phyloP scores from a whole-genome alignment of 2,888 invertebrate species.

The Sycophila texana region DNA sequence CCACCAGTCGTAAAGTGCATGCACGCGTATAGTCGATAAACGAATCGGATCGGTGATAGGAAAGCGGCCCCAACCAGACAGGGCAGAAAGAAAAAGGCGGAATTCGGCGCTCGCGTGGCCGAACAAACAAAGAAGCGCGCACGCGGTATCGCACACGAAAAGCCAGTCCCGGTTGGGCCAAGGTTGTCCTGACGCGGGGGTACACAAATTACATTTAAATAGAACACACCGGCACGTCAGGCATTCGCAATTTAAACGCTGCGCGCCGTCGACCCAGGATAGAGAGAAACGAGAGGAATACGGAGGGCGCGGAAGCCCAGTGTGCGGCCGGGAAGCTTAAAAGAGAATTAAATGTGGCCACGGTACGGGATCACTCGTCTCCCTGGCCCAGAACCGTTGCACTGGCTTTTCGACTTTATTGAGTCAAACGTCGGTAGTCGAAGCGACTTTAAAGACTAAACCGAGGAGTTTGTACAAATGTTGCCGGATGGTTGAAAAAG shows the following conservation, averaged over 20 bases:
- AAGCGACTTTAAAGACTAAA: too few species aligned
- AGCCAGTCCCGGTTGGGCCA: constrained; percentile 20
- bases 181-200: constrained; percentile 54
- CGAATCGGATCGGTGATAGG: background rate
- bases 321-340: constrained; percentile 28
- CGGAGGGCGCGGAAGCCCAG: constrained; percentile 31
- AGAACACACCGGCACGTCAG: constrained; percentile 72
- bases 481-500: too few species aligned
- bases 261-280: background rate
- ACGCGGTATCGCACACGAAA: background rate
- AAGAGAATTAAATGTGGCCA: constrained; percentile 45
- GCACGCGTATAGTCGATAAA: background rate
- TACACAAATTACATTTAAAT: constrained; percentile 75
- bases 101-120: constrained; percentile 19
- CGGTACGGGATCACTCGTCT: background rate
- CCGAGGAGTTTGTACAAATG: too few species aligned
- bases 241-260: constrained; percentile 74
- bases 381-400: too few species aligned
- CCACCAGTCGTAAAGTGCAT: too few species aligned
- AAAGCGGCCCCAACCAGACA: background rate
- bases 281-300: constrained; percentile 45
- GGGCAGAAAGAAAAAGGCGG: constrained; percentile 45
- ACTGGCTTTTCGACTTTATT: background rate
- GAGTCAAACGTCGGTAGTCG: background rate
- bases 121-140: constrained; percentile 45